A percentile compares a stretch with the other conserved stretches of the same genome.
These are phyloP conservation scores for Synergus itoensis DNA, from an alignment of 2,888 invertebrate species.

Conservation along the genomic window DNA sequence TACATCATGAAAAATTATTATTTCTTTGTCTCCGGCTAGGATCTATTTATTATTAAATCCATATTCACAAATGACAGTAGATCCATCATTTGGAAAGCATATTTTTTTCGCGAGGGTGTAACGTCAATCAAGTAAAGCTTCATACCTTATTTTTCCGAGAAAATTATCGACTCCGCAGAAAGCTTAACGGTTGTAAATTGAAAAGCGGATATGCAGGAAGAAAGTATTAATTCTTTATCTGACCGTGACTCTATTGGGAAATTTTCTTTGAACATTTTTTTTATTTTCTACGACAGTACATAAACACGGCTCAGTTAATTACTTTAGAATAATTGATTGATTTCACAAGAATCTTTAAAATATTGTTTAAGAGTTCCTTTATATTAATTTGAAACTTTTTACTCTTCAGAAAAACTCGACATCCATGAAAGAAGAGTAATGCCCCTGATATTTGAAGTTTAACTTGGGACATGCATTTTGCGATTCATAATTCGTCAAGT, in stretches of 20 bases:
- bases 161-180: slow-evolving; percentile 1
- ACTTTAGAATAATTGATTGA: no score
- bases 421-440: no score
- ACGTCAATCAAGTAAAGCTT: slow-evolving; percentile 36
- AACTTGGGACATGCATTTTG: not conserved
- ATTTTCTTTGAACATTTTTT: not conserved
- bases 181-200: slow-evolving; percentile 9
- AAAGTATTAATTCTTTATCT: not conserved
- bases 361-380: no score
- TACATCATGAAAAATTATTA: not conserved
- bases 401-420: no score
- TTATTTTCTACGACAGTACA: no score
- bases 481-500: not conserved
- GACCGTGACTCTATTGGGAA: not conserved
- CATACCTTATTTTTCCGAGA: not conserved
- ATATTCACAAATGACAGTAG: slow-evolving; percentile 4
- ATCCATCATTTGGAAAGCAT: slow-evolving; percentile 19
- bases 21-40: slow-evolving; percentile 4
- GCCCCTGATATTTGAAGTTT: no score
- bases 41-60: not conserved
- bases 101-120: not conserved
- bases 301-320: no score
- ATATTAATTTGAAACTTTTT: no score
- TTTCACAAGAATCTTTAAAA: no score
- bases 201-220: not conserved